Percentiles rank a stretch among this genome's conserved stretches.
Conservation (phyloP, 2,888 invertebrate species). For the Petrolisthes cinctipes region DNA sequence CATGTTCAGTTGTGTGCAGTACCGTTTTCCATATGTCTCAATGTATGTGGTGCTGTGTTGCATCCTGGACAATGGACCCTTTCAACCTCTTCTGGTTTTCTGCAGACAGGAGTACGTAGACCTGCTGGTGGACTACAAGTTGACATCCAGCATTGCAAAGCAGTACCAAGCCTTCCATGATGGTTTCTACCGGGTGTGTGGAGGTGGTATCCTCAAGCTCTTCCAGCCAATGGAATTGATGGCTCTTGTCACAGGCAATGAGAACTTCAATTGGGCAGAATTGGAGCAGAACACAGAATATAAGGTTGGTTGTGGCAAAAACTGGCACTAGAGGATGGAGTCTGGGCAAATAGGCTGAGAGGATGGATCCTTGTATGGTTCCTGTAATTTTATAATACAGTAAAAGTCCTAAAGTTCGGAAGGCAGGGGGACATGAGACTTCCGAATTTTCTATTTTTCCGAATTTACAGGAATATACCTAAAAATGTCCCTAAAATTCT, state of each 20-base stretch:
- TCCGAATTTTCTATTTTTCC: not conserved
- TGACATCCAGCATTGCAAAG: conserved; percentile 85
- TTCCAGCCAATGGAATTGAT: conserved; percentile 94
- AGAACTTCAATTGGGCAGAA: conserved; percentile 95
- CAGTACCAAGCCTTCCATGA: conserved; percentile 80
- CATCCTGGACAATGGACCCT: no score
- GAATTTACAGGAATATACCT: not conserved
- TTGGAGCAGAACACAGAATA: conserved; percentile 88
- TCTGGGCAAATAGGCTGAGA: not conserved
- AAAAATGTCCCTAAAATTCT: no score
- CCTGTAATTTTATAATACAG: not conserved
- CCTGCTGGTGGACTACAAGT: conserved; percentile 88
- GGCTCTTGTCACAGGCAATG: conserved; percentile 78
- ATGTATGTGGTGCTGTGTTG: no score
- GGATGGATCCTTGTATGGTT: not conserved
- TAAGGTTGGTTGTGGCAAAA: conserved; percentile 63
- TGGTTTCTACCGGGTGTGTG: conserved; percentile 80
- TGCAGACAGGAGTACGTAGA: conserved; percentile 86
- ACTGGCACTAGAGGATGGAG: not conserved
- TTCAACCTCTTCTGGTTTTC: no score
- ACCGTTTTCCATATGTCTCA: no score
- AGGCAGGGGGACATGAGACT: not conserved
- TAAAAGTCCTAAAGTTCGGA: no score
- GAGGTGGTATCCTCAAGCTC: conserved; percentile 86
- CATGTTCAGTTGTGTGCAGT: no score